Percentiles rank a stretch among this genome's conserved stretches.
These are phyloP conservation scores for pig (Sus scrofa) DNA, from an alignment of 2,113 vertebrate species.

Conservation along the genomic window T2T-Sscrofa CM000818.6:106367001-106367500, in stretches of 20 bases:
- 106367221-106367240: conserved; percentile 37
- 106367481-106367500: conserved; percentile 85
- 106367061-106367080: background rate
- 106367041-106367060: fast-evolving
- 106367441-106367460: conserved; percentile 76
- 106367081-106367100: background rate
- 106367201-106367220: conserved; percentile 68
- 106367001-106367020: background rate
- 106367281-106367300: conserved; percentile 64
- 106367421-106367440: conserved; percentile 53
- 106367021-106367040: background rate
- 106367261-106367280: conserved; percentile 31
- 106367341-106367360: conserved; percentile 27
- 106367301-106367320: conserved; percentile 49
- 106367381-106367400: background rate
- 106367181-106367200: conserved; percentile 66
- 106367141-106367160: conserved; percentile 43
- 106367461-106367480: conserved; percentile 82
- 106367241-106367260: conserved; percentile 58
- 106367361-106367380: conserved; percentile 39
- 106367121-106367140: conserved; percentile 37
- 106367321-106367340: conserved; percentile 64
- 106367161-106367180: conserved; percentile 71
- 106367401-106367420: background rate
- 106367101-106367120: background rate